Evolutionary conservation across 1,140 invertebrate species (phyloP), one percentile per base, ranked within the genome.

Genomic region (Drosophila takahashii): DNA sequence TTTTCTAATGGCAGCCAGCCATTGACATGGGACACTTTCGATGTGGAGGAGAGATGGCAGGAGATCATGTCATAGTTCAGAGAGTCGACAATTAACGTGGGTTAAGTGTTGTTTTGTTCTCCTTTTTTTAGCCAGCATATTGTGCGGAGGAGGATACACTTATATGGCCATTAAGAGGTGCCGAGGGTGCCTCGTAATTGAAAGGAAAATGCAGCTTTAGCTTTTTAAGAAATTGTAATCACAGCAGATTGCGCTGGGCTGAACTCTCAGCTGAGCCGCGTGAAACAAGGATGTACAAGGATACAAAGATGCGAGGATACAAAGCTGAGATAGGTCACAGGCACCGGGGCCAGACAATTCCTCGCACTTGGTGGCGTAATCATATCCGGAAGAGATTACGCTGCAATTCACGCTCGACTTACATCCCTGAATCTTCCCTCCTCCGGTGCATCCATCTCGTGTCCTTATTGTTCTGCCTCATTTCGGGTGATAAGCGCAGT

Each of bases 191-290:
- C 58, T 74, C 42, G 62, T 71, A 64, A 83, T 89, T 89, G 76
- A 89, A 87, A 87, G 52, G 73, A 89, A 89, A 89, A 75, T 89
- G 84, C 84, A 84, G 84, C 85, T 90, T 89, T 89, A 74, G 84
- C 84, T 89, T 89, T 89, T 89, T 89, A 89, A 77, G 71, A 89
- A 89, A 89, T 90, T 89, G 76, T 89, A 89, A 89, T 89, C 84
- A 90, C 85, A 84, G 78, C 80, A 87, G 86, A 87, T 87, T 85
- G 73, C 77, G 44, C 13, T 47, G 56, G 36, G 16, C 47, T 51
- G 34, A 48, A 27, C 61, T 61, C 39, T 61, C 39, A 29, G 39
- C 65, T 54, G 47, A 66, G 32, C 32, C n/a, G 45, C 3, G 60
- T 26, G 36, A 34, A 27, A 37, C 60, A 36, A 56, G 76, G 80